phyloP scores from a whole-genome alignment of 2,888 invertebrate genomes.

The Aspidiotus destructor region DNA sequence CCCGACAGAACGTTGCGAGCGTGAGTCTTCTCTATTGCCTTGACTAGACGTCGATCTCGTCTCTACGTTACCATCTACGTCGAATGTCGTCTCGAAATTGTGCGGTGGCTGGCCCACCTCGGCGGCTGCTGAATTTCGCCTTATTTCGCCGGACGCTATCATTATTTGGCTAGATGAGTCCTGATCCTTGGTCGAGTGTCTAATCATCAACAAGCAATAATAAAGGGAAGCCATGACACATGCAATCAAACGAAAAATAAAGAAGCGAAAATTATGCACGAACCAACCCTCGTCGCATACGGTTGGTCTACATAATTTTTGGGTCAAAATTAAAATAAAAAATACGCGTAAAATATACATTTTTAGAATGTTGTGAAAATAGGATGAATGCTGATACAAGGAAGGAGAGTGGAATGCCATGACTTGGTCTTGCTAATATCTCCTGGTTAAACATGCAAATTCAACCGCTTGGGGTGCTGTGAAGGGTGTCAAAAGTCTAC shows the following conservation, averaged over 20 bases:
- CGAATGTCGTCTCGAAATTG: conserved; percentile 76
- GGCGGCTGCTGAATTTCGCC: conserved; percentile 38
- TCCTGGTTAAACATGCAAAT: no score
- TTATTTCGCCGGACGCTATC: conserved; percentile 39
- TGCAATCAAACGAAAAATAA: not conserved
- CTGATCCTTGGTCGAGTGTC: conserved; percentile 44
- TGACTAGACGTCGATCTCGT: conserved; percentile 75
- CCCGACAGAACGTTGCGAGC: conserved; percentile 51
- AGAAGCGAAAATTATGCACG: no score
- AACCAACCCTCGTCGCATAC: no score
- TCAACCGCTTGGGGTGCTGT: no score
- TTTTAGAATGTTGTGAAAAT: no score
- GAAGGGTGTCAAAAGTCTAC: no score
- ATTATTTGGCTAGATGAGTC: conserved; percentile 35
- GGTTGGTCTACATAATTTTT: no score
- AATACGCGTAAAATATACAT: no score
- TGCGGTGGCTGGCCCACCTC: conserved; percentile 46
- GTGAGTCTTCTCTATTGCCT: conserved; percentile 57
- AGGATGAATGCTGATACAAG: no score
- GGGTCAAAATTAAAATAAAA: no score
- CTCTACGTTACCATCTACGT: conserved; percentile 83
- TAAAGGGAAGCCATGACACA: not conserved
- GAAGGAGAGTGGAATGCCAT: no score
- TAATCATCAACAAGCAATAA: conserved; percentile 38
- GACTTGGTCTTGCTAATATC: no score